Base-by-base conservation (phyloP, 2,888 invertebrate genomes). In the Odontothrips loti region DNA sequence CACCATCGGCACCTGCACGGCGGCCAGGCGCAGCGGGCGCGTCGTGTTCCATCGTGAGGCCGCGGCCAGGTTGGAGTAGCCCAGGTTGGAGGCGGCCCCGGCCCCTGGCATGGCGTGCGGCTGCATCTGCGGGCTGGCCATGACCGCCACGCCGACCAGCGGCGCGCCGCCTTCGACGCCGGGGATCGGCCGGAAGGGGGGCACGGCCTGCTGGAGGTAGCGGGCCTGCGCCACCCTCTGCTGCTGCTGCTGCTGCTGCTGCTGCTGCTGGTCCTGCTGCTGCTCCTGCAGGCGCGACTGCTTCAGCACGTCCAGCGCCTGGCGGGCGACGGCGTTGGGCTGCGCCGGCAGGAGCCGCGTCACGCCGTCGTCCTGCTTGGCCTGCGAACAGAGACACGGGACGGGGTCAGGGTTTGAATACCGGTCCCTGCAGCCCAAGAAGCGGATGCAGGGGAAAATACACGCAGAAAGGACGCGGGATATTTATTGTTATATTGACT, bases 171-270 rank as follows among this genome's bases (percentile, higher is more conserved):
- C 89, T 43, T 87, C 86, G 11, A 91, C 91, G 43, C 92, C 91
- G 79, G 95, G 94, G 83, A 95, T 89, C 0, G 95, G 95, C 85
- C 91, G 93, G 87, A 95, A 95, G 0, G 94, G 92, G 51, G 95
- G 95, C 12, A 95, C 91, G 12, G 91, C 91, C 79, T 17, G 81
- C 79, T 23, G 68, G 80, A 15, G 80, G 79, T 43, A 82, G 15
- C 43, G 83, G 81, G 86, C 84, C 89, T 90, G 83, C 89, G 89
- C 83, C 89, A 89, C 81, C 81, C 80, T 79, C 81, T 80, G 83
- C 79, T 63, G 80, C 63, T 86, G 85, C 79, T 83, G 83, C 27
- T 81, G 79, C 68, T 83, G 83, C 20, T 84, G 81, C 51, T 85
- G 84, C 79, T 85, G 85, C 27, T 84, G 82, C 15, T 84, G 84